Evolutionary conservation across 2,797 vertebrate species (phyloP).

Genomic region (Mus caroli): DNA sequence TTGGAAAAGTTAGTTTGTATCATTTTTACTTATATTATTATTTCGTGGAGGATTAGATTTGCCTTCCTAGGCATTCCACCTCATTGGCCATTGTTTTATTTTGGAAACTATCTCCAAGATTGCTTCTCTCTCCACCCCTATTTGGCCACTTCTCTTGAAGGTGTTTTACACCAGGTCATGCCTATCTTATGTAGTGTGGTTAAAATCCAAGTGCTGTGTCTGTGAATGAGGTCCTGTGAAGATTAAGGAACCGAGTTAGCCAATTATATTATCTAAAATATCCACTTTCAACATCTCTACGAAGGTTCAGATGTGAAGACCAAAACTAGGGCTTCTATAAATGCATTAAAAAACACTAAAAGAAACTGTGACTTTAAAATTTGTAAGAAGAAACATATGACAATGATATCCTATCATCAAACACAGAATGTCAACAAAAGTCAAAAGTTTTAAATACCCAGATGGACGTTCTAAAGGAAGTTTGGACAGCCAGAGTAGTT

Average conservation of each 20-base stretch:
- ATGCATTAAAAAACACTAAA: slow-evolving; percentile 37
- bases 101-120: neutral
- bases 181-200: neutral
- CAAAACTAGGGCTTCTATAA: neutral
- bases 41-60: neutral
- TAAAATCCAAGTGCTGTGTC: neutral
- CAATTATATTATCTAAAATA: slow-evolving; percentile 33
- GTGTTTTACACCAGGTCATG: neutral
- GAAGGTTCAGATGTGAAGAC: neutral
- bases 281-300: slow-evolving; percentile 5
- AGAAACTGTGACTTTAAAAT: neutral
- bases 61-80: neutral
- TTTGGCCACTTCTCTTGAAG: neutral
- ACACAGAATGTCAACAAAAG: slow-evolving; percentile 31
- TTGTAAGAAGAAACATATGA: neutral
- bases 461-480: slow-evolving; percentile 21
- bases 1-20: neutral
- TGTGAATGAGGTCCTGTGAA: neutral
- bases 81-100: neutral
- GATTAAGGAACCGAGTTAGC: neutral
- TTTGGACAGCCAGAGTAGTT: neutral
- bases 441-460: neutral
- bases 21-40: neutral
- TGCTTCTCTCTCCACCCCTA: neutral
- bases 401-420: neutral